These are phyloP conservation scores for Hydriomena furcata DNA, from an alignment of 2,888 invertebrate species.

Conservation along the genomic window DNA sequence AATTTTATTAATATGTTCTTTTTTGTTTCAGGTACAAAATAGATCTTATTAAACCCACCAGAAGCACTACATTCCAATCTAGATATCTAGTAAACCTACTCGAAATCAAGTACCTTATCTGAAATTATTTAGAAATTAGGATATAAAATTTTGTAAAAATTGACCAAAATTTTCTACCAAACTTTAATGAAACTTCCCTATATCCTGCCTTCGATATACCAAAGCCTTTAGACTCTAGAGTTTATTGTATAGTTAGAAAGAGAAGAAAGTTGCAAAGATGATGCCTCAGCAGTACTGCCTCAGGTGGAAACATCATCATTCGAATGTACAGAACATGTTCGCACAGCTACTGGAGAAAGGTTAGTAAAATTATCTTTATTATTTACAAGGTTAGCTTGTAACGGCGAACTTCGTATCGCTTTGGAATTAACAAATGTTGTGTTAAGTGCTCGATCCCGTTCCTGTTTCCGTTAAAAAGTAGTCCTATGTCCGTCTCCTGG, in stretches of 20 bases:
- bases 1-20: too few relatives aligned
- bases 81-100: conserved; percentile 20
- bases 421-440: too few relatives aligned
- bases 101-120: conserved; percentile 42
- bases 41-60: conserved; percentile 40
- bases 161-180: conserved; percentile 64
- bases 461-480: too few relatives aligned
- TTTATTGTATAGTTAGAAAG: conserved; percentile 14
- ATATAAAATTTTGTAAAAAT: conserved; percentile 32
- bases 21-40: conserved; percentile 47
- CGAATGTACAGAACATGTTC: conserved; percentile 95
- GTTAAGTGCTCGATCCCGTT: too few relatives aligned
- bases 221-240: conserved; percentile 44
- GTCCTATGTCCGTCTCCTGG: too few relatives aligned
- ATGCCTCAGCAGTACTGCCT: conserved; percentile 95
- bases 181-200: conserved; percentile 40
- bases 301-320: conserved; percentile 96
- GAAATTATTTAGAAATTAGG: conserved; percentile 37
- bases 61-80: conserved; percentile 52
- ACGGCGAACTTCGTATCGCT: too few relatives aligned
- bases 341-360: conserved; percentile 90
- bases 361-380: conserved; percentile 39
- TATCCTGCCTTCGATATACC: conserved; percentile 61
- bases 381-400: too few relatives aligned
- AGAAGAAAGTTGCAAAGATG: conserved; percentile 69